These are phyloP conservation scores for Ormyrus labotus DNA, from an alignment of 2,888 invertebrate genomes.

Conservation along the genomic window DNA sequence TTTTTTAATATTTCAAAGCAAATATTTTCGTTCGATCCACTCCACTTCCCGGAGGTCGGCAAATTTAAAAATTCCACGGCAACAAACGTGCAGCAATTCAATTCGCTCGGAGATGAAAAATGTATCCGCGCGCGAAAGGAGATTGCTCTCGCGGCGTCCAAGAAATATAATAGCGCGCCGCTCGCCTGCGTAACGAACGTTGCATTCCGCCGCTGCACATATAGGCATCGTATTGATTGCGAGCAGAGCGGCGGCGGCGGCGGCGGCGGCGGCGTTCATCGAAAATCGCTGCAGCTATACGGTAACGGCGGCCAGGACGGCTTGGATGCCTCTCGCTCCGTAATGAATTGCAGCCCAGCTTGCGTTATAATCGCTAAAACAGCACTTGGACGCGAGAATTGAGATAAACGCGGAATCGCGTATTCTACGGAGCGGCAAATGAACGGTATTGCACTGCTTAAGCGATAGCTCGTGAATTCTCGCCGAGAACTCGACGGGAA, in stretches of 20 bases:
- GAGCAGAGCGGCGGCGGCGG: background rate
- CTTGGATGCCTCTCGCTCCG: background rate
- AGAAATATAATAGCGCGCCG: too few species aligned
- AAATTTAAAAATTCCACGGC: too few species aligned
- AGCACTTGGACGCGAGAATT: slow-evolving; percentile 23
- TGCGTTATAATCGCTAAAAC: slow-evolving; percentile 43
- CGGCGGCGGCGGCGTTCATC: background rate
- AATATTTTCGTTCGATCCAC: too few species aligned
- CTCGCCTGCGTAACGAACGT: too few species aligned
- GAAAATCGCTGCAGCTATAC: slow-evolving; percentile 32
- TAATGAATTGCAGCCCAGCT: slow-evolving; percentile 27
- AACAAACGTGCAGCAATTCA: too few species aligned
- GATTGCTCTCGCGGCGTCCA: too few species aligned
- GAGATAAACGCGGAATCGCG: slow-evolving; percentile 43
- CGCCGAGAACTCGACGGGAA: background rate
- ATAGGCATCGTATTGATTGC: background rate
- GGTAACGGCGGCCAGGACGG: too few species aligned
- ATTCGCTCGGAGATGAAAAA: too few species aligned
- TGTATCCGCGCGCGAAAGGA: too few species aligned
- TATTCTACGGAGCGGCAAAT: slow-evolving; percentile 25
- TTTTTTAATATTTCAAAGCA: too few species aligned
- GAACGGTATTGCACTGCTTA: slow-evolving; percentile 25
- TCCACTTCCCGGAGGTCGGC: too few species aligned
- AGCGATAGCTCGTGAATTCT: slow-evolving; percentile 17
- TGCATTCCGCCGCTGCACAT: background rate